Evolutionary conservation across 2,113 vertebrate species (phyloP).

Genomic region (Eurypyga helias): DNA sequence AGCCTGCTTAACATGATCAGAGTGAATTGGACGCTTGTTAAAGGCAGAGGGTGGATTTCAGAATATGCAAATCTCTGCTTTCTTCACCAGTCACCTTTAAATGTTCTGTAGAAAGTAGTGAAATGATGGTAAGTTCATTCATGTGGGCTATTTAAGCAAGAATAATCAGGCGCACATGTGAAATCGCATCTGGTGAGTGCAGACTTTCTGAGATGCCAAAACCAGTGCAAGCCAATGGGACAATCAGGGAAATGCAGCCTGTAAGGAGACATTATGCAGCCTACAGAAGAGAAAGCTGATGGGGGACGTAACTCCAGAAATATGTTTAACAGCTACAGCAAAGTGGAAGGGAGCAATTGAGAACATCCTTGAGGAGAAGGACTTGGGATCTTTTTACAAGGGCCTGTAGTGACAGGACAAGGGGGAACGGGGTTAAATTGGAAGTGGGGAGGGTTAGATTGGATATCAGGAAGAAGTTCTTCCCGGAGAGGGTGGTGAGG

Average conservation of each 20-base stretch:
- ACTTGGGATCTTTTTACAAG: no score
- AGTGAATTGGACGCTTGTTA: background rate
- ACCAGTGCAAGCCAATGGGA: background rate
- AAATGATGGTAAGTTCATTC: background rate
- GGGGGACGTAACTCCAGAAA: background rate
- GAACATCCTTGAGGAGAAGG: no score
- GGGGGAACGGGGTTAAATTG: no score
- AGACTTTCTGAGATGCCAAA: background rate
- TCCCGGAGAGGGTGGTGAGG: no score
- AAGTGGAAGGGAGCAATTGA: background rate
- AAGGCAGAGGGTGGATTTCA: background rate
- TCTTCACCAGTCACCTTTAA: background rate
- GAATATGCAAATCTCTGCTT: background rate
- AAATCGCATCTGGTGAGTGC: background rate
- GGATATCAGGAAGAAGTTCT: no score
- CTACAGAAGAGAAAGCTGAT: background rate
- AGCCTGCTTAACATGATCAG: background rate
- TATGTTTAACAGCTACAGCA: background rate
- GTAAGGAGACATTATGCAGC: background rate
- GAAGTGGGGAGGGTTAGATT: no score
- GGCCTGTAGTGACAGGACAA: no score
- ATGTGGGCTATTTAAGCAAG: background rate
- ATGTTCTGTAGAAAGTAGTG: background rate
- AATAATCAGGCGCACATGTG: background rate
- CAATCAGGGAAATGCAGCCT: background rate